These are phyloP conservation scores for Phlogophora meticulosa DNA, from an alignment of 2,888 invertebrate genomes.

Conservation along the genomic window DNA sequence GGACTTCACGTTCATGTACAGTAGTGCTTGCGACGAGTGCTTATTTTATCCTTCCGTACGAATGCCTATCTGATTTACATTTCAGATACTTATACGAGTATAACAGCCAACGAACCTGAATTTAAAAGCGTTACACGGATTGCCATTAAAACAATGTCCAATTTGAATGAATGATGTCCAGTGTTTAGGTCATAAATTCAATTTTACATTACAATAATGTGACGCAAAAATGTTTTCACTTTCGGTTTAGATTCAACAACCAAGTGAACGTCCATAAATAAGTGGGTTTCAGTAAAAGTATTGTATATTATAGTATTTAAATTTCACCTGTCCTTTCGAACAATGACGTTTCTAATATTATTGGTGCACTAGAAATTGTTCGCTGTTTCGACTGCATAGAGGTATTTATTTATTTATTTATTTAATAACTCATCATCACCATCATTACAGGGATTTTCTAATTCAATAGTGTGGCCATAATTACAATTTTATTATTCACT, in stretches of 20 bases:
- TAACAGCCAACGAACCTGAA: neutral
- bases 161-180: conserved; percentile 17
- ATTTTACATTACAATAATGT: conserved; percentile 46
- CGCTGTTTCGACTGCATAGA: conserved; percentile 1
- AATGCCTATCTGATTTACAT: neutral
- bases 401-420: no score
- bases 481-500: no score
- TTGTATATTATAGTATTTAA: conserved; percentile 60
- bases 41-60: neutral
- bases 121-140: neutral
- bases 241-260: conserved; percentile 53
- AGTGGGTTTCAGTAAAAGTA: conserved; percentile 59
- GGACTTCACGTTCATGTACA: no score
- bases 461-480: no score
- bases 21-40: neutral
- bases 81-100: neutral
- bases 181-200: conserved; percentile 25
- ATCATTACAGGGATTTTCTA: no score
- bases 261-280: conserved; percentile 50
- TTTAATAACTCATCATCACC: no score
- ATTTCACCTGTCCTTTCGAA: conserved; percentile 62
- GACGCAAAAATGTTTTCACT: conserved; percentile 57
- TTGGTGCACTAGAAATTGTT: conserved; percentile 41
- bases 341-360: conserved; percentile 59
- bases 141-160: conserved; percentile 24